Evolutionary conservation across 2,113 vertebrate genomes (phyloP).

Genomic region (Brevimyrus niger): DNA sequence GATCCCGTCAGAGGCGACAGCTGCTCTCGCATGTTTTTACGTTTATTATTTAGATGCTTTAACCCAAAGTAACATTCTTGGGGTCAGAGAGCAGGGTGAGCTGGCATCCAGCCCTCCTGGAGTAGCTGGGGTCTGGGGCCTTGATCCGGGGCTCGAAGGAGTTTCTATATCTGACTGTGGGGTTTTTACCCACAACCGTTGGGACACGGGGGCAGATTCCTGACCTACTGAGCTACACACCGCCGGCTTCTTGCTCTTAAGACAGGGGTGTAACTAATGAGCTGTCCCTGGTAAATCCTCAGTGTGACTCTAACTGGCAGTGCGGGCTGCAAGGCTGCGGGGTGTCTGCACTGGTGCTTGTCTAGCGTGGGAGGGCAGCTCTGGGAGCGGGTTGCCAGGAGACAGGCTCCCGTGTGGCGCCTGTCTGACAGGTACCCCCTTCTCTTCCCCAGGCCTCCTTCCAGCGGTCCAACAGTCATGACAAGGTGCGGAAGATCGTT

Average conservation of each 20-base stretch:
- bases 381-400: background rate
- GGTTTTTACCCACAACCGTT: background rate
- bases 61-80: background rate
- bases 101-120: background rate
- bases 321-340: background rate
- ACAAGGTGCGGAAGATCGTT: conserved; percentile 95
- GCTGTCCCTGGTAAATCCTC: background rate
- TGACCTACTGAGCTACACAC: background rate
- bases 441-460: conserved; percentile 74
- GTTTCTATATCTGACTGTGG: background rate
- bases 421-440: background rate
- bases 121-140: background rate
- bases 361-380: background rate
- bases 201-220: background rate
- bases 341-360: background rate
- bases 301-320: background rate
- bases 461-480: conserved; percentile 93
- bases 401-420: background rate
- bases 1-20: background rate
- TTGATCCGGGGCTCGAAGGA: background rate
- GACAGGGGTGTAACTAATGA: background rate
- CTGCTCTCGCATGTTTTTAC: background rate
- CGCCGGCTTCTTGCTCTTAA: background rate
- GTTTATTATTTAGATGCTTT: background rate
- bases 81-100: background rate